Evolutionary conservation across 1,140 invertebrate species (phyloP).

Genomic region (Plectrocnemia conspersa): DNA sequence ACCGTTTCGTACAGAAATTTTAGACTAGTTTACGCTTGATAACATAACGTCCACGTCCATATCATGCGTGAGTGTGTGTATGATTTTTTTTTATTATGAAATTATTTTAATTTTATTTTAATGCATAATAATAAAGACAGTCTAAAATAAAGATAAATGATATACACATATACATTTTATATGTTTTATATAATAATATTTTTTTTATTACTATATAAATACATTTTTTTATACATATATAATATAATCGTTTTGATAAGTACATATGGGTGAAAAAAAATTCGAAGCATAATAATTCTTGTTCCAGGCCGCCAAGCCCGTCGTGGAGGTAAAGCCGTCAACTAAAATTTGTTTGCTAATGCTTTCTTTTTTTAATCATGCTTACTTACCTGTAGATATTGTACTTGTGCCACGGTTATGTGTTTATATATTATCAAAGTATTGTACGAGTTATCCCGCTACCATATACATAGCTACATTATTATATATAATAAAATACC

Average conservation of each 20-base stretch:
- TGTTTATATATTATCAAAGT: constrained; percentile 34
- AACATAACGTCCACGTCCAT: too few relatives aligned
- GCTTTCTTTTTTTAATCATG: constrained; percentile 50
- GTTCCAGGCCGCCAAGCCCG: constrained; percentile 64
- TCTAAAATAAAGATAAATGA: not conserved
- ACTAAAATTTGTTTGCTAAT: constrained; percentile 41
- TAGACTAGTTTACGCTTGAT: constrained; percentile 5
- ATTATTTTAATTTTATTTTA: not conserved
- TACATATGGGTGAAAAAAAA: constrained; percentile 13
- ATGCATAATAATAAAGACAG: too few relatives aligned
- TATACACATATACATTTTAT: constrained; percentile 3
- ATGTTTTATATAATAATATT: constrained; percentile 7
- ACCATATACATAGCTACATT: constrained; percentile 30
- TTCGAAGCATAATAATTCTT: constrained; percentile 50
- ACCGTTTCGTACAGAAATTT: not conserved
- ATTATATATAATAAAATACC: too few relatives aligned
- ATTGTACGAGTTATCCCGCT: constrained; percentile 34
- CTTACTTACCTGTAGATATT: constrained; percentile 39
- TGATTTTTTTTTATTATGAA: too few relatives aligned
- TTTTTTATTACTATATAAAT: too few relatives aligned
- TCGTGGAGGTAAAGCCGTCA: constrained; percentile 56
- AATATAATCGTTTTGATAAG: too few relatives aligned
- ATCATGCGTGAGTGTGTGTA: too few relatives aligned
- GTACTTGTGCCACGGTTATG: constrained; percentile 34
- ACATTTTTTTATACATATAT: too few relatives aligned